These are phyloP conservation scores for Diorhabda carinulata DNA, from an alignment of 1,140 invertebrate genomes.

Conservation along the genomic window DNA sequence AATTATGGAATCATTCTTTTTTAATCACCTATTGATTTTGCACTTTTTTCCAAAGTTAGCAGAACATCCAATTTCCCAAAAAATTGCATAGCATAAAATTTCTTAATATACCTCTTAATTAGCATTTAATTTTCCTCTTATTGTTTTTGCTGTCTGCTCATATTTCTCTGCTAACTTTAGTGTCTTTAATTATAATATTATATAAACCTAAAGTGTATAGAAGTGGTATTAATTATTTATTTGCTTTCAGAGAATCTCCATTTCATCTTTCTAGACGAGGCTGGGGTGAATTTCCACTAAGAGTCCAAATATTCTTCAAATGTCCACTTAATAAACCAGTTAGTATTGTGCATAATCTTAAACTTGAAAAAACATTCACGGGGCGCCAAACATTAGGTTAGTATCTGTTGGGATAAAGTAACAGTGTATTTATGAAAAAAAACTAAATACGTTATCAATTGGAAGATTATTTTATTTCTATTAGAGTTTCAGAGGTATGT, in stretches of 20 bases:
- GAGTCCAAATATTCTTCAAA: slow-evolving; percentile 76
- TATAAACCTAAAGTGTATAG: no score
- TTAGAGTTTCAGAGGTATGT: background rate
- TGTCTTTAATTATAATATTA: no score
- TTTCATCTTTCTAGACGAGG: slow-evolving; percentile 80
- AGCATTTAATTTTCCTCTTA: slow-evolving; percentile 6
- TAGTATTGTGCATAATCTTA: slow-evolving; percentile 75
- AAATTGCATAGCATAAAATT: no score
- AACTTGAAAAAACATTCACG: slow-evolving; percentile 78
- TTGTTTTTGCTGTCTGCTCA: no score
- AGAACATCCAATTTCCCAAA: no score
- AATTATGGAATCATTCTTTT: no score
- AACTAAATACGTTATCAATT: background rate
- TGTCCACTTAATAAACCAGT: slow-evolving; percentile 72
- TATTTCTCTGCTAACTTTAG: no score
- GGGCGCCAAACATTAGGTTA: slow-evolving; percentile 78
- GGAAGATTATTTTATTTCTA: background rate
- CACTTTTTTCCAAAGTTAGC: no score
- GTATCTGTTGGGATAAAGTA: background rate
- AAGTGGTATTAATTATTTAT: no score
- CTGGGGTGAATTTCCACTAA: slow-evolving; percentile 87
- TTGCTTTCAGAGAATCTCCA: slow-evolving; percentile 59
- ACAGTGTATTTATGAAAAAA: background rate
- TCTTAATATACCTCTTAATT: no score
- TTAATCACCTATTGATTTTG: no score